Evolutionary conservation across 2,888 invertebrate genomes (phyloP), one percentile per base, ranked within the genome.

Genomic region (Lacanobia wlatinum): DNA sequence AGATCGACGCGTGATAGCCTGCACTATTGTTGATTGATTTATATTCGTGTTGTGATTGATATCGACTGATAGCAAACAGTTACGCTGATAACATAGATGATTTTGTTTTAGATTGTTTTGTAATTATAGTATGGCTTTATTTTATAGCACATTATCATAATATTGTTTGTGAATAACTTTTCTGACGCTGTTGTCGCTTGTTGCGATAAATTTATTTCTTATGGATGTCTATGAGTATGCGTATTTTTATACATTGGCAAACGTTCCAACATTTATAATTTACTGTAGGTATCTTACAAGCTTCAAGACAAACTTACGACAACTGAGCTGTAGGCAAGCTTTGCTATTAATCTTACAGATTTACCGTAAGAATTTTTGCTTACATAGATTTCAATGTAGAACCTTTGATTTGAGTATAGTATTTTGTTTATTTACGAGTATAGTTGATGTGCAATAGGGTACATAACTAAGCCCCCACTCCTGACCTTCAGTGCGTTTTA

Each of bases 11-110:
- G 82, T 80, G 92, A 91, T 92, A 91, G 83, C 74, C 71, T 87
- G 89, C 82, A 87, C 91, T 94, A 92, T 93, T 92, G 89, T 90
- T 93, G 92, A 94, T 94, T 93, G 91, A 92, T 92, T 93, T 90
- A 91, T 92, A 90, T 90, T 70, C 72, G 46, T 79, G 84, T 73
- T 84, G 66, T 81, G 78, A 85, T 85, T 74, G 75, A 80, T 80
- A 70, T 79, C 72, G 16, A 40, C 48, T 73, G 83, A 84, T 79
- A 73, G 53, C 73, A 68, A 46, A 53, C 62, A 70, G 80, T 75
- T 80, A 70, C 58, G 67, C 53, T 70, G 74, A 68, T 77, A 63
- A 56, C 28, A 60, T 68, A 71, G 48, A 61, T 70, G 60, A 67
- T 63, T 60, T 70, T 56, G 63, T 82, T 67, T 68, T 52, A 69